Evolutionary conservation across 2,113 vertebrate species (phyloP).

Genomic region (Psittacula cyanocephala): DNA sequence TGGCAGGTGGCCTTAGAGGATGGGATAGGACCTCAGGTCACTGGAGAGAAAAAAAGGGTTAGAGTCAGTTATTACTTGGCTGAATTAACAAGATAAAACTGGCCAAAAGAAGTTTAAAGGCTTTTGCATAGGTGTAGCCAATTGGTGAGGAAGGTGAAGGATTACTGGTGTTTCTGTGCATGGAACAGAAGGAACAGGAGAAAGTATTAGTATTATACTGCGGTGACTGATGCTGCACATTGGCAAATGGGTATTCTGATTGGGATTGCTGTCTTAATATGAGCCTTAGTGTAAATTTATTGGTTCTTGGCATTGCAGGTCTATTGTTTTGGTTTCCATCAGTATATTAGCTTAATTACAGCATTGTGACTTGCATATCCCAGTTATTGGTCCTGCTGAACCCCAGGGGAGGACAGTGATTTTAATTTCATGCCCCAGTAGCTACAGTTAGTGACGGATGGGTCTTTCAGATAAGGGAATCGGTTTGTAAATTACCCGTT

Average conservation of each 20-base stretch:
- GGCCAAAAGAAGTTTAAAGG: not conserved
- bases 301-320: not conserved
- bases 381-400: slow-evolving; percentile 71
- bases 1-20: too few relatives aligned
- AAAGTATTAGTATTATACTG: not conserved
- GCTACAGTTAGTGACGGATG: slow-evolving; percentile 83
- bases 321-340: slow-evolving; percentile 46
- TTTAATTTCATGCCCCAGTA: slow-evolving; percentile 89
- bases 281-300: slow-evolving; percentile 2
- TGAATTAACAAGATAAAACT: not conserved
- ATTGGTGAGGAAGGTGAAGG: not conserved
- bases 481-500: slow-evolving; percentile 56
- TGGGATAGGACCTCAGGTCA: too few relatives aligned
- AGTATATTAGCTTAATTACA: slow-evolving; percentile 79
- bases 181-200: not conserved
- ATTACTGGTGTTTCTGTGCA: not conserved
- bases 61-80: not conserved
- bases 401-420: slow-evolving; percentile 74
- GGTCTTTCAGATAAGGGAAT: slow-evolving; percentile 70
- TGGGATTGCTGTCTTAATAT: not conserved
- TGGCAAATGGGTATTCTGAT: slow-evolving; percentile 1
- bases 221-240: not conserved
- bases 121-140: not conserved
- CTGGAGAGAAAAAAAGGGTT: not conserved
- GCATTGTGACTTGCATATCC: slow-evolving; percentile 49